Evolutionary conservation across 2,888 invertebrate species (phyloP).

Genomic region (Neoascia interrupta): DNA sequence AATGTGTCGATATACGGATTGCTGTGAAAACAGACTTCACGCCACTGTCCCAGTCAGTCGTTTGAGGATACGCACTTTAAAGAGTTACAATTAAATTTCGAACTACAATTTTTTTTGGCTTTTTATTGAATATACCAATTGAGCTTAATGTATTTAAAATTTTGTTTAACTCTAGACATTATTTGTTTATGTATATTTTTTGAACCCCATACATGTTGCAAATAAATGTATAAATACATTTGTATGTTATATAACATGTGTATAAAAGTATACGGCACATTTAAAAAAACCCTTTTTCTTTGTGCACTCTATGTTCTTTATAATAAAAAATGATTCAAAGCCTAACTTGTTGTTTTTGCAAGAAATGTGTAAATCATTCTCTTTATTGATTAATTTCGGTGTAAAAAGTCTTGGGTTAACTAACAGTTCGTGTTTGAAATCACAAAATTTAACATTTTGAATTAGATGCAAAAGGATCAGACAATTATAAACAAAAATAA

Average conservation of each 20-base stretch:
- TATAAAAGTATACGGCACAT: conserved; percentile 58
- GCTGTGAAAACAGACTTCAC: too few relatives aligned
- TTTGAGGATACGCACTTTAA: too few relatives aligned
- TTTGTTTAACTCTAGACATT: conserved; percentile 52
- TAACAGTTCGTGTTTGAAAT: background rate
- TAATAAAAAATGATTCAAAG: too few relatives aligned
- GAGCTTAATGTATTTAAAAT: conserved; percentile 55
- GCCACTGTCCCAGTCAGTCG: too few relatives aligned
- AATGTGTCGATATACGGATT: too few relatives aligned
- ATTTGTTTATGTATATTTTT: conserved; percentile 19
- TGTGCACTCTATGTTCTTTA: conserved; percentile 23
- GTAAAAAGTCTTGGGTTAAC: conserved; percentile 31
- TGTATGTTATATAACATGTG: conserved; percentile 28
- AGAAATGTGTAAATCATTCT: background rate
- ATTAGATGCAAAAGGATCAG: too few relatives aligned
- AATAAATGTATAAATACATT: conserved; percentile 39
- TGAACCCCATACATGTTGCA: conserved; percentile 44
- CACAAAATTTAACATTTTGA: too few relatives aligned
- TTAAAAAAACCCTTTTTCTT: conserved; percentile 14
- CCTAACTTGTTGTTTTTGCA: background rate
- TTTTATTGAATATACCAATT: conserved; percentile 50
- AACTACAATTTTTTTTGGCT: too few relatives aligned
- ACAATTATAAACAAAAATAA: too few relatives aligned
- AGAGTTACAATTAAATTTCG: too few relatives aligned
- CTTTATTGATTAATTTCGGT: background rate